These are phyloP conservation scores for Macrosoma leucophasiata DNA, from an alignment of 2,888 invertebrate genomes.

Conservation along the genomic window DNA sequence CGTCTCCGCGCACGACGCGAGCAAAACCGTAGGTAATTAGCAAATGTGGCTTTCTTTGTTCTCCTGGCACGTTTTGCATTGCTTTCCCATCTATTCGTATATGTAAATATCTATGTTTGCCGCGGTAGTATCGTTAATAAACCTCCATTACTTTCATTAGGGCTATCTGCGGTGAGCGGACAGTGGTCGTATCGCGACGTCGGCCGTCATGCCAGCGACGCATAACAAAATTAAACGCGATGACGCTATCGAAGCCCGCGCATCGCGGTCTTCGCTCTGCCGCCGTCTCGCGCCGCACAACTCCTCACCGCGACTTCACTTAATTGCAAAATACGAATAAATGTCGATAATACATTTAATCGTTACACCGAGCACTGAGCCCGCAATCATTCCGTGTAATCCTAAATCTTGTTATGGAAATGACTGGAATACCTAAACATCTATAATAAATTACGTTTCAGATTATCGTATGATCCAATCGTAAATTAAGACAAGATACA, in stretches of 20 bases:
- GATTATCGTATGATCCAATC: constrained; percentile 77
- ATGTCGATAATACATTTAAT: constrained; percentile 67
- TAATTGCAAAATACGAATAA: constrained; percentile 70
- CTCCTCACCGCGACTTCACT: constrained; percentile 48
- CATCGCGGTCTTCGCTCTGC: constrained; percentile 39
- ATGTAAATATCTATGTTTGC: constrained; percentile 47
- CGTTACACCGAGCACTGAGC: constrained; percentile 45
- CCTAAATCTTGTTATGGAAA: constrained; percentile 74
- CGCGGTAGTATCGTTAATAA: constrained; percentile 66
- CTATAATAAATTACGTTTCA: constrained; percentile 70
- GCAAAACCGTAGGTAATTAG: constrained; percentile 71
- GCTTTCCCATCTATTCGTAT: constrained; percentile 59
- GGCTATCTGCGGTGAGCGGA: constrained; percentile 67
- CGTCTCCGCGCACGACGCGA: constrained; percentile 73
- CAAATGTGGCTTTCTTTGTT: constrained; percentile 76
- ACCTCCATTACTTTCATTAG: constrained; percentile 75
- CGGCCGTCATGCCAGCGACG: constrained; percentile 65
- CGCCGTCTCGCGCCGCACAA: constrained; percentile 25
- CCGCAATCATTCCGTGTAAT: constrained; percentile 58
- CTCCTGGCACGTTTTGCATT: constrained; percentile 68
- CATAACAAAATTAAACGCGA: constrained; percentile 70
- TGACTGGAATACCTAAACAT: constrained; percentile 69
- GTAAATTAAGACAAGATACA: constrained; percentile 77
- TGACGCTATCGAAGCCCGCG: constrained; percentile 68
- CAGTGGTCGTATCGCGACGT: constrained; percentile 69